phyloP scores from a whole-genome alignment of 2,888 invertebrate genomes.

The Nomada ferruginata region DNA sequence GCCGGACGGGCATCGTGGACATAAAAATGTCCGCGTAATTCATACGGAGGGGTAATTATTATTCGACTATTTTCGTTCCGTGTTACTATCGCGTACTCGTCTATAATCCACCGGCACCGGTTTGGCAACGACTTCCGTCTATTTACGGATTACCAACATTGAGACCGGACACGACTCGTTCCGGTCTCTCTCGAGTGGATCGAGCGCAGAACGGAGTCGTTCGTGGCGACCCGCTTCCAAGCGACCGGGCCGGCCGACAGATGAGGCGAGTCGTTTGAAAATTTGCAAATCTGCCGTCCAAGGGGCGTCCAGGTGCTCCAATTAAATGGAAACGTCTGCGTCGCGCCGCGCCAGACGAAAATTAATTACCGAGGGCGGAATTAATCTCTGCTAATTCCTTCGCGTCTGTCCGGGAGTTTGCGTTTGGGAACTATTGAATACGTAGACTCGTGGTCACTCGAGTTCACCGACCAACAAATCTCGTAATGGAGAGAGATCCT shows the following conservation, averaged over 20 bases:
- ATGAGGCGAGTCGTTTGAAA: conserved; percentile 48
- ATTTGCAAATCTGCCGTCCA: conserved; percentile 12
- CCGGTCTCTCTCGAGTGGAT: conserved; percentile 67
- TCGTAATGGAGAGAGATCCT: too few species aligned
- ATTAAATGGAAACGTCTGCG: conserved; percentile 16
- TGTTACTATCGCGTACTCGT: conserved; percentile 27
- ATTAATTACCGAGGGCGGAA: conserved; percentile 14
- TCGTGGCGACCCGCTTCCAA: conserved; percentile 58
- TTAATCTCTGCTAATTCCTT: conserved; percentile 15
- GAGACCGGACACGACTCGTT: conserved; percentile 70
- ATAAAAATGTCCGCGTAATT: conserved; percentile 19
- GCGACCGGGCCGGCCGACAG: conserved; percentile 20
- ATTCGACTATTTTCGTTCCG: conserved; percentile 45
- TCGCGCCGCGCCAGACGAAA: not conserved
- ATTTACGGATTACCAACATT: conserved; percentile 68
- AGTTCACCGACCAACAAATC: not conserved
- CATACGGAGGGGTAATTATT: conserved; percentile 31
- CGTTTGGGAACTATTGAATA: conserved; percentile 2
- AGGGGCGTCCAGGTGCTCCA: conserved; percentile 11
- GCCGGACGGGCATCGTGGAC: not conserved
- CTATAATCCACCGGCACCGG: conserved; percentile 46
- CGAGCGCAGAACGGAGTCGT: conserved; percentile 62
- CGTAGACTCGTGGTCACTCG: not conserved
- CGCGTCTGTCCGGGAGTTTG: not conserved
- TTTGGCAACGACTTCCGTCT: conserved; percentile 65